Evolutionary conservation across 2,113 vertebrate genomes (phyloP).

Genomic region (Tursiops truncatus): DNA sequence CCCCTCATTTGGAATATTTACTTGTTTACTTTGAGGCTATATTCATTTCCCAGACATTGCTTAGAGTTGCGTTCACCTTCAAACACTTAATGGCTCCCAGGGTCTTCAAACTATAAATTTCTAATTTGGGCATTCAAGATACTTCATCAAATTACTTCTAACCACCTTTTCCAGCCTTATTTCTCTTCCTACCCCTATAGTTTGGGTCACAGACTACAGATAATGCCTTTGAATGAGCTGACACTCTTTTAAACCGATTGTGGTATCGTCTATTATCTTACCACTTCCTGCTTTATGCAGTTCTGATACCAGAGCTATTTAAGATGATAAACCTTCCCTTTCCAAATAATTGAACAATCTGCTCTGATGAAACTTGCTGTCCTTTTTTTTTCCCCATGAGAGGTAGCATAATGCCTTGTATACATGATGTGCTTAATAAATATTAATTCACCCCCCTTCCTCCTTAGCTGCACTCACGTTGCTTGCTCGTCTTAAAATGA

Average conservation of each 20-base stretch:
- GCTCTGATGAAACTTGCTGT: not conserved
- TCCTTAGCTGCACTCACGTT: not conserved
- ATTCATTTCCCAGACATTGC: not conserved
- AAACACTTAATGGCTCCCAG: not conserved
- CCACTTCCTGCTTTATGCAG: not conserved
- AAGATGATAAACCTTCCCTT: not conserved
- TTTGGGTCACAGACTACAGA: not conserved
- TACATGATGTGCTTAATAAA: not conserved
- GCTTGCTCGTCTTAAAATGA: not conserved
- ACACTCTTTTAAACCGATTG: not conserved
- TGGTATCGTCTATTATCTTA: not conserved
- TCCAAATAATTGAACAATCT: not conserved
- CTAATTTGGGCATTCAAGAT: not conserved
- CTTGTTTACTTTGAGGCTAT: not conserved
- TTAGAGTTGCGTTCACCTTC: not conserved
- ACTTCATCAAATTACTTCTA: not conserved
- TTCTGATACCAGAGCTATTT: not conserved
- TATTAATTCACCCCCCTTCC: not conserved
- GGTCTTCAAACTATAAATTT: not conserved
- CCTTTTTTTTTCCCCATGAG: not conserved
- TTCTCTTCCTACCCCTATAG: not conserved
- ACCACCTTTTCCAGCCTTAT: not conserved
- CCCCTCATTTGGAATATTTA: not conserved
- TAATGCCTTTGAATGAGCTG: not conserved
- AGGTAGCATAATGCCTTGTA: not conserved